phyloP scores from a whole-genome alignment of 37 sponge, comb jelly and placozoan genomes.

The Petrosia ficiformis region DNA sequence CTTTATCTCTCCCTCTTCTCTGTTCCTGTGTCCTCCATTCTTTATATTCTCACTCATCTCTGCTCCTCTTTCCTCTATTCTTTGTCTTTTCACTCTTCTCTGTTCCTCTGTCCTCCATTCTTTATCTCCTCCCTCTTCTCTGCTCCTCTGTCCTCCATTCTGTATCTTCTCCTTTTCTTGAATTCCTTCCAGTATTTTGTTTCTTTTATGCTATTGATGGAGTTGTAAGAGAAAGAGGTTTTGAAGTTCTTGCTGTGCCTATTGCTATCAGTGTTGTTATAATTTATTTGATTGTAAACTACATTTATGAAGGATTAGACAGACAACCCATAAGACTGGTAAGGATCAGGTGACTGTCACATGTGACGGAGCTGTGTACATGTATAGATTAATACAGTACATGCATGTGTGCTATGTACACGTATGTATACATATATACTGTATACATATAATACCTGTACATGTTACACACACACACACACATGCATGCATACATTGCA shows the following conservation, averaged over 20 bases:
- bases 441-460: too few relatives aligned
- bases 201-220: slow-evolving; percentile 53
- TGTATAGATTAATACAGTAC: neutral
- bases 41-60: too few relatives aligned
- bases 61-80: too few relatives aligned
- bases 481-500: too few relatives aligned
- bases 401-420: neutral
- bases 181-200: slow-evolving; percentile 59
- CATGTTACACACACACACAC: too few relatives aligned
- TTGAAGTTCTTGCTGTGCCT: slow-evolving; percentile 48
- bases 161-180: neutral
- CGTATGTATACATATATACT: too few relatives aligned
- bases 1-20: too few relatives aligned
- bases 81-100: too few relatives aligned
- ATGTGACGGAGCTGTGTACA: neutral
- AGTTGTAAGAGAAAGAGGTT: slow-evolving; percentile 55
- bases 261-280: slow-evolving; percentile 24
- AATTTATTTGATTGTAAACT: slow-evolving; percentile 58
- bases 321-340: slow-evolving; percentile 25
- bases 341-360: neutral
- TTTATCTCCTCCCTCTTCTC: too few relatives aligned
- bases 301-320: slow-evolving; percentile 19
- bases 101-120: too few relatives aligned
- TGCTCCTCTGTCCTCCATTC: neutral
- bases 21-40: too few relatives aligned